Conservation (phyloP, 2,888 invertebrate genomes). For the Trichopria drosophilae region DNA sequence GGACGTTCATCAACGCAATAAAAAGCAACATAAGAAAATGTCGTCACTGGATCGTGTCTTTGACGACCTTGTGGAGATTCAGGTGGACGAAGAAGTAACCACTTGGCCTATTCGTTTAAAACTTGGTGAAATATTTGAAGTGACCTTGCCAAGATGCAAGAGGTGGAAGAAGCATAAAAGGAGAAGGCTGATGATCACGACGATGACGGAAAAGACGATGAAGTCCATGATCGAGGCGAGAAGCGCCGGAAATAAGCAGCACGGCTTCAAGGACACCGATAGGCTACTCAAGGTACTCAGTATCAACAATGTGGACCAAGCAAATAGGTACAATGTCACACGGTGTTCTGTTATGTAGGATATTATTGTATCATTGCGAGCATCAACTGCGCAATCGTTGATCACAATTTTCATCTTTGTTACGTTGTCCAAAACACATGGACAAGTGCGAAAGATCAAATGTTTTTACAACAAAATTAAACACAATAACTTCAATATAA, state of each 20-base stretch:
- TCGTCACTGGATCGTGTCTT: slow-evolving; percentile 26
- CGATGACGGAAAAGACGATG: slow-evolving; percentile 43
- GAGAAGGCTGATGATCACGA: slow-evolving; percentile 41
- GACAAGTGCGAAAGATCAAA: too few relatives aligned
- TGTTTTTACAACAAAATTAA: too few relatives aligned
- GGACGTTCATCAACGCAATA: background rate
- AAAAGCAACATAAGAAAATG: slow-evolving; percentile 15
- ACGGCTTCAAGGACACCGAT: slow-evolving; percentile 54
- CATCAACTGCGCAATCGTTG: too few relatives aligned
- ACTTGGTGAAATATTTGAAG: slow-evolving; percentile 52
- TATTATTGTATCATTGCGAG: slow-evolving; percentile 6
- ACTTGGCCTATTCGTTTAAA: slow-evolving; percentile 48
- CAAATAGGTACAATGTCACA: slow-evolving; percentile 54
- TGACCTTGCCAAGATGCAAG: slow-evolving; percentile 46
- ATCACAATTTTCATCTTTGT: background rate
- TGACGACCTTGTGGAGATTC: slow-evolving; percentile 22
- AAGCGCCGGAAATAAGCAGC: slow-evolving; percentile 14
- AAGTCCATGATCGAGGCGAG: slow-evolving; percentile 44
- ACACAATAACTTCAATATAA: too few relatives aligned
- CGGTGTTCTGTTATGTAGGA: slow-evolving; percentile 55
- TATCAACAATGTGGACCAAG: slow-evolving; percentile 57
- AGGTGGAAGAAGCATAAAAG: slow-evolving; percentile 43
- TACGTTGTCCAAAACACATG: background rate
- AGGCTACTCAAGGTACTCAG: slow-evolving; percentile 55
- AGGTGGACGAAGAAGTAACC: slow-evolving; percentile 39